Evolutionary conservation across 2,888 invertebrate genomes (phyloP).

Genomic region (Therioaphis trifolii): DNA sequence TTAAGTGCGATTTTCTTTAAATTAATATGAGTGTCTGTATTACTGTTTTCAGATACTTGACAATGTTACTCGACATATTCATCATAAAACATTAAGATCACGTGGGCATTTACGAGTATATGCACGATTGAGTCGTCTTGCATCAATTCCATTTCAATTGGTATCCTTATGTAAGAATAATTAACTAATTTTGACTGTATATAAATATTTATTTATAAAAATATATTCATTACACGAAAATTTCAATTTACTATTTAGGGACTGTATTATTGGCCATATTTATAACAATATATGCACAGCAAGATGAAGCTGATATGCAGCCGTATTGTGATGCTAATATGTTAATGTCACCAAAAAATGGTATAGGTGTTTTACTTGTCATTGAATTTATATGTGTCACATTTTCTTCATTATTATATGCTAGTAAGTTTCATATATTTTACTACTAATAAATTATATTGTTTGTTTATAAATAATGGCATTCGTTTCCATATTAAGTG

Average conservation of each 20-base stretch:
- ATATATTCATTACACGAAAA: too few relatives aligned
- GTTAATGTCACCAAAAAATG: conserved; percentile 56
- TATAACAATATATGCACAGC: conserved; percentile 48
- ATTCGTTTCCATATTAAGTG: not conserved
- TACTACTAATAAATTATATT: not conserved
- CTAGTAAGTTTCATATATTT: conserved; percentile 35
- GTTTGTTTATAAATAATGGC: not conserved
- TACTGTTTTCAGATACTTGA: conserved; percentile 33
- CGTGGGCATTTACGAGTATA: conserved; percentile 51
- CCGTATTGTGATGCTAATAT: conserved; percentile 59
- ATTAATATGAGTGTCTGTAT: not conserved
- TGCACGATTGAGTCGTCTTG: conserved; percentile 35
- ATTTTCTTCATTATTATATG: conserved; percentile 47
- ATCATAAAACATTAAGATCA: conserved; percentile 45
- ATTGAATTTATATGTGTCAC: conserved; percentile 44
- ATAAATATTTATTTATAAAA: not conserved
- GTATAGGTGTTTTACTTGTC: conserved; percentile 45
- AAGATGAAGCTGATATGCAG: conserved; percentile 48
- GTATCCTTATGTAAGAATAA: conserved; percentile 49
- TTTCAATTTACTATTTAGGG: conserved; percentile 19
- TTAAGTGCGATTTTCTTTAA: not conserved
- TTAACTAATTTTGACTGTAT: not conserved
- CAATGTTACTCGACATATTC: conserved; percentile 37
- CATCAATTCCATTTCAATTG: conserved; percentile 51
- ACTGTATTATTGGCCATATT: conserved; percentile 56